These are phyloP conservation scores for Adelognathus sp. DNA, from an alignment of 2,888 invertebrate genomes.

Conservation along the genomic window DNA sequence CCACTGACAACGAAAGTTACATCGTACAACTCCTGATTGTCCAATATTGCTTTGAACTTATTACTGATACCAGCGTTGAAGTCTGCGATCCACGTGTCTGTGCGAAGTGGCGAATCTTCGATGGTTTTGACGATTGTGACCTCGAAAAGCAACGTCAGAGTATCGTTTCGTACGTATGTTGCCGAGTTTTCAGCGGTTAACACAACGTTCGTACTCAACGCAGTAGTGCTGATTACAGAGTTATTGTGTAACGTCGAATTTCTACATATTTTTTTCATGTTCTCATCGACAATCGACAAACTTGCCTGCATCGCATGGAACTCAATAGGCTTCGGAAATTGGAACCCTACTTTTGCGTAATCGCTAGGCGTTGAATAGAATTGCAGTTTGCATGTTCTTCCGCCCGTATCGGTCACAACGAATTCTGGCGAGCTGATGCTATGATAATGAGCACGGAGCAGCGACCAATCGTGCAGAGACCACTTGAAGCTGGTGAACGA, in stretches of 20 bases:
- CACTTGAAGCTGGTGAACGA: neutral
- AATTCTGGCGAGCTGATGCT: neutral
- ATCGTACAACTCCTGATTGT: neutral
- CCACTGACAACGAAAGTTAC: neutral
- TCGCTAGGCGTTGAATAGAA: neutral
- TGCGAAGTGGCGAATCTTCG: neutral
- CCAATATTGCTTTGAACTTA: neutral
- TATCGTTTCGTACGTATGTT: neutral
- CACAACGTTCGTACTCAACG: neutral
- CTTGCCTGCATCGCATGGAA: neutral
- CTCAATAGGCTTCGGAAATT: neutral
- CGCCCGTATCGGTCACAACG: neutral
- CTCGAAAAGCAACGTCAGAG: slow-evolving; percentile 6
- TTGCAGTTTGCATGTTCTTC: neutral
- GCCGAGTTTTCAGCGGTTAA: neutral
- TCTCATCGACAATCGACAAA: neutral
- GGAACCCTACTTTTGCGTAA: neutral
- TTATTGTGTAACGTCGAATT: neutral
- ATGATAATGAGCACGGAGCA: neutral
- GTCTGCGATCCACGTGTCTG: neutral
- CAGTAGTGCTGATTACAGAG: neutral
- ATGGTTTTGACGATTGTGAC: neutral
- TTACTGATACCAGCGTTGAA: neutral
- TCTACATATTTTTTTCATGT: neutral
- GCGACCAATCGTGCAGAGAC: slow-evolving; percentile 11